Evolutionary conservation across 2,113 vertebrate species (phyloP), one percentile per base, ranked within the genome.

Genomic region (Anolis carolinensis): DNA sequence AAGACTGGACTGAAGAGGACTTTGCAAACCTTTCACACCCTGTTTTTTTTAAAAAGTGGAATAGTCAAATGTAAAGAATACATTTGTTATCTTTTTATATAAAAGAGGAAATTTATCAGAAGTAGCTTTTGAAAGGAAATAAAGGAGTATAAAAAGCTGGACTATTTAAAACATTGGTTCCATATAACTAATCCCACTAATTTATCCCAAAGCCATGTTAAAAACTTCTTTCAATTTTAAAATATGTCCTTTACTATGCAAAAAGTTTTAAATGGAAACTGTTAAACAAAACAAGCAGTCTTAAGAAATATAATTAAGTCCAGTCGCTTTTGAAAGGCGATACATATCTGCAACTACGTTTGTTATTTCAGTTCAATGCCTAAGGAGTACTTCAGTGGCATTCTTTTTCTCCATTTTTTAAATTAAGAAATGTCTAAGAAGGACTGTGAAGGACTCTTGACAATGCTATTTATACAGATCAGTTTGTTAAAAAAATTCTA

Each of bases 401-500:
- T 68, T 77, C 20, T 70, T 92, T 90, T 13, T 13, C 16, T 7
- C 59, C 34, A 32, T 82, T 8, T 48, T 81, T 39, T 36, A 5
- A 1, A 36, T 87, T 88, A 80, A 23, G 86, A 20, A 90, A 89
- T 87, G 90, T 36, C 72, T 87, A 92, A 92, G 89, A 92, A 86
- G 74, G 74, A 30, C 74, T 73, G 77, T 52, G 85, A 81, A 82
- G 25, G 52, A 91, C 83, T 55, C 88, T 63, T 13, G 62, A 83
- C 82, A 89, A 10, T 65, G 32, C 84, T 90, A 84, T 79, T 83
- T 81, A 79, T 84, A 89, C 63, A 89, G 77, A 34, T 2, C 1
- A 52, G 59, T 89, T 84, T 92, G 90, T 95, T 92, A 91, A 92
- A 88, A 52, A 55, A 55, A n/a, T 18, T 79, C 91, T 73, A 0